Conservation (phyloP, 1,140 invertebrate species). For the Pseudoatta argentina region DNA sequence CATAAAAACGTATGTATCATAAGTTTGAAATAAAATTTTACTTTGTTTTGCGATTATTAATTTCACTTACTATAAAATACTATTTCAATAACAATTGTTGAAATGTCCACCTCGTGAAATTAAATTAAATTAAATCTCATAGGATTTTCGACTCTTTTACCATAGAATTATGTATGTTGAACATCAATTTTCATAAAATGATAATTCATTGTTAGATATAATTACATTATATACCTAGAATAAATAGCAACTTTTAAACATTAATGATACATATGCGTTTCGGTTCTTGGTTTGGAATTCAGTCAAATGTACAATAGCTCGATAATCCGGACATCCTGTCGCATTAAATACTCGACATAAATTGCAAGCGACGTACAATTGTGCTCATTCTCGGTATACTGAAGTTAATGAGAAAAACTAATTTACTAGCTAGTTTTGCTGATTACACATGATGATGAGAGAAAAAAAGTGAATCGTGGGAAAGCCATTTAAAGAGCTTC, state of each 20-base stretch:
- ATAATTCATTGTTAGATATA: not conserved
- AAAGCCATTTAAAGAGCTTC: slow-evolving; percentile 20
- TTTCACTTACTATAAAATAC: not conserved
- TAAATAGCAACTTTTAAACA: not conserved
- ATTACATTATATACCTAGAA: not conserved
- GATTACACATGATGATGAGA: not conserved
- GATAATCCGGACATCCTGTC: no score
- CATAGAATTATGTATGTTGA: not conserved
- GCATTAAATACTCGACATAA: not conserved
- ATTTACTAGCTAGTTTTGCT: slow-evolving; percentile 23
- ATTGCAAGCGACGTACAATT: not conserved
- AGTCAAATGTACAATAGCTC: not conserved
- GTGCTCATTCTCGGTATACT: not conserved
- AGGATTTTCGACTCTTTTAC: not conserved
- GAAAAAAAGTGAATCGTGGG: slow-evolving; percentile 2
- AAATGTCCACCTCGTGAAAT: not conserved
- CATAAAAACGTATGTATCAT: not conserved
- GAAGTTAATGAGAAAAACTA: not conserved
- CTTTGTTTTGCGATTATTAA: not conserved
- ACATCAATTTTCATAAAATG: not conserved
- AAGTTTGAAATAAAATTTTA: not conserved
- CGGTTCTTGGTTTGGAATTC: not conserved
- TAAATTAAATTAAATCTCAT: not conserved
- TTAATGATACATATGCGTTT: not conserved
- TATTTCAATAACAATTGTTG: not conserved